Base-by-base conservation (phyloP, 2,888 invertebrate genomes). In the Scelioninae gen. 1 region DNA sequence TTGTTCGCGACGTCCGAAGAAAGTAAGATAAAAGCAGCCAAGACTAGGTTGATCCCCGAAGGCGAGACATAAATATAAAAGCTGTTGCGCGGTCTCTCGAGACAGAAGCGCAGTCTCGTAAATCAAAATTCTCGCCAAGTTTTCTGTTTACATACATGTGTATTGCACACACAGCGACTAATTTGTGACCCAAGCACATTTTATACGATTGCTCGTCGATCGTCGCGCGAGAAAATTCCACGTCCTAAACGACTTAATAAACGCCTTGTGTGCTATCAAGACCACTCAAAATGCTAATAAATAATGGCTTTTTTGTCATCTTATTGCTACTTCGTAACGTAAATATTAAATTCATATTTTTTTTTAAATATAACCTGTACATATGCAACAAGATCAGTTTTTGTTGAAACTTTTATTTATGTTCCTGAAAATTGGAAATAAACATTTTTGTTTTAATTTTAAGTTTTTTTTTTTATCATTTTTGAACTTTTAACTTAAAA, bases 191-290 rank as follows among this genome's bases (percentile, higher is more conserved):
- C 65, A 53, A 13, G 56, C 69, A 72, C 62, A 51, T 58, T 81
- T 60, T 76, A 60, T 78, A 53, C 69, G 78, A 63, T 29, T 62
- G 66, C 55, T 38, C 32, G 68, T 62, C 62, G 53, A 74, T 45
- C 45, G 68, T 29, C 55, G 74, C 23, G 62, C 66, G 68, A 53
- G 68, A 68, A 68, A 74, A 66, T 53, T 68, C 38, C 60, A 53
- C 47, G 47, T 43, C 56, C 51, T 72, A 71, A 79, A 81, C 80
- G 63, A 75, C 68, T 81, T 75, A 75, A 81, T 81, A 75, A 75
- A 68, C 80, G 75, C 69, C 75, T 69, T 31, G 60, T 43, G 65
- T 38, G 71, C 58, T 43, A n/a, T n/a, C n/a, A n/a, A n/a, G n/a
- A n/a, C n/a, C n/a, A 65, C 62, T 69, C 74, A 55, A 75, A 80